Evolutionary conservation across 2,888 invertebrate species (phyloP), one percentile per base, ranked within the genome.

Genomic region (Kryphioiulus occultus): DNA sequence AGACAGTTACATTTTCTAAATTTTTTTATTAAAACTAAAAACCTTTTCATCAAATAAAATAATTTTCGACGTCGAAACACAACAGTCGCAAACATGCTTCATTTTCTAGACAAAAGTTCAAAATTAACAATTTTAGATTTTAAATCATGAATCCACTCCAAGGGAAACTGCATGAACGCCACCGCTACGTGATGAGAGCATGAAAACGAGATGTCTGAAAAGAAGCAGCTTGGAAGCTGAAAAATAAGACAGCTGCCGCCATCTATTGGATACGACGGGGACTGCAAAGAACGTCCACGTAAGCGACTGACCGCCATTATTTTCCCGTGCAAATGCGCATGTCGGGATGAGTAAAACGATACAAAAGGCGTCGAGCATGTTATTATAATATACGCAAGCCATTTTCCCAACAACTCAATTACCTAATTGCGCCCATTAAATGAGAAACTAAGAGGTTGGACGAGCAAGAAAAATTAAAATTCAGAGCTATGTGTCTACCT

Each of bases 401-500:
- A 26, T 78, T 30, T 32, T 78, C 26, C 78, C 78, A 32, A 78
- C 78, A 9, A 78, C 78, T 26, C 78, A 78, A 32, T 32, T 78
- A 78, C 17, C 78, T 17, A 78, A 30, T 3, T 78, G 78, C 30
- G 78, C 30, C 78, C 78, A 26, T 12, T 78, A 78, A 78, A 78
- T 12, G 78, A 78, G 10, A 30, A 78, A 78, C 15, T 30, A 78
- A 32, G 30, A 12, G 30, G 30, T 26, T 78, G 26, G 30, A 26
- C 78, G 78, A 78, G 17, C 17, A 78, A 78, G 78, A 78, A 78
- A 78, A 78, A 78, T 78, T 78, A 78, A 78, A 78, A 78, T 78
- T 78, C 78, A 78, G 78, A 78, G 78, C 78, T 78, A 78, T 30
- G 26, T 78, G 78, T 78, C 78, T 78, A 78, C 78, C 78, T 78